Base-by-base conservation (phyloP, 2,888 invertebrate genomes). In the Trypoxylon attenuatum region DNA sequence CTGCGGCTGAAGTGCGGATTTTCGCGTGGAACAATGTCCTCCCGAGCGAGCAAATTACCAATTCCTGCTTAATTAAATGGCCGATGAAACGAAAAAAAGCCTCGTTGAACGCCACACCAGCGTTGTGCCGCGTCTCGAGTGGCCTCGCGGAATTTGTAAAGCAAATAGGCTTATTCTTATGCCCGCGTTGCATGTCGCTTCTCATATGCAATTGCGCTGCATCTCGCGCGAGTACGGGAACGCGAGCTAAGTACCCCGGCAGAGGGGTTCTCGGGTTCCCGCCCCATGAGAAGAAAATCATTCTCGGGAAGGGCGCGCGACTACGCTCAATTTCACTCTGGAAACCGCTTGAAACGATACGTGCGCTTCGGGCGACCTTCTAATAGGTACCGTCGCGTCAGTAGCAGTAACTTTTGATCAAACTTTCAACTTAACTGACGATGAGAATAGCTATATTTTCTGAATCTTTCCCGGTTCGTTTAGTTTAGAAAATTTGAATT, bases 11-110 rank as follows among this genome's bases (percentile, higher is more conserved):
- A 76, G 73, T 67, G 69, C 59, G 53, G 61, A 69, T 54, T 68
- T 58, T 67, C 69, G 63, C 62, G 61, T 58, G 62, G 50, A 66
- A 64, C 61, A 49, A 68, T 54, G 62, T 60, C n/a, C 50, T 33
- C 50, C n/a, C 47, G 19, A 56, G 43, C 42, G 54, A 13, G 61
- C 49, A 78, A 80, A 82, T 82, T 82, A 82, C 68, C 79, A 82
- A 82, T 82, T 82, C 80, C 72, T 73, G 73, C 63, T 74, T 81
- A 80, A 81, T 80, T 81, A 77, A 81, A 81, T 80, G 73, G 71
- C 76, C 74, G 74, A 69, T 69, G 76, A 76, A 75, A 70, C 42
- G 57, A 57, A 57, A 72, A 73, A 66, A 72, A 65, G 66, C 51
- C 69, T 69, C 56, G 70, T 67, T 59, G 71, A 69, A 55, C 70